Percentiles rank a stretch among this genome's conserved stretches.
Evolutionary conservation across 2,797 vertebrate species (phyloP).

Genomic region (Chrosomus eos): DNA sequence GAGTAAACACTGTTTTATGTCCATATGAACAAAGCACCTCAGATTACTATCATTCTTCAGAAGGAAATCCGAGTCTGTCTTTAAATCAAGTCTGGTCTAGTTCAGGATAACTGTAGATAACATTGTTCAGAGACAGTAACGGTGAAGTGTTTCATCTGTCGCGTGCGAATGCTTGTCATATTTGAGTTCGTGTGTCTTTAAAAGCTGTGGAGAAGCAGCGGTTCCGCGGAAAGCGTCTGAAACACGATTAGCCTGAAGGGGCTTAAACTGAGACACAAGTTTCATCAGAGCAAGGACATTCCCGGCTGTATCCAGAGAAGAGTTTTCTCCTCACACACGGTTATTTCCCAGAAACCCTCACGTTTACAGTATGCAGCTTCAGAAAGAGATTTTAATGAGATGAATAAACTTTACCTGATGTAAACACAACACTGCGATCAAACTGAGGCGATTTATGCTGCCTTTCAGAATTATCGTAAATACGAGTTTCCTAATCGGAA

Average conservation of each 20-base stretch:
- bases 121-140: rapidly evolving
- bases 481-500: neutral
- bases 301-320: neutral
- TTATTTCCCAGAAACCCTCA: neutral
- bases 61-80: neutral
- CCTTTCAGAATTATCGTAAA: neutral
- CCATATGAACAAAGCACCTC: neutral
- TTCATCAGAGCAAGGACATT: neutral
- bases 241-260: neutral
- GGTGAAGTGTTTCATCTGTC: too few species aligned
- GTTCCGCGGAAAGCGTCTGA: neutral
- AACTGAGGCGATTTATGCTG: too few species aligned
- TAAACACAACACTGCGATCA: neutral
- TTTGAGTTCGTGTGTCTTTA: neutral
- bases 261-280: too few species aligned
- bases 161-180: too few species aligned
- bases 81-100: too few species aligned
- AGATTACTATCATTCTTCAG: neutral
- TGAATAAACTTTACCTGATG: neutral
- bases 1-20: neutral
- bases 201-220: neutral
- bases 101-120: neutral
- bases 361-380: neutral
- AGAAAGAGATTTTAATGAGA: neutral
- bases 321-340: neutral